Conservation (phyloP, 92 coral and sea anemone species). For the Porites evermanni region DNA sequence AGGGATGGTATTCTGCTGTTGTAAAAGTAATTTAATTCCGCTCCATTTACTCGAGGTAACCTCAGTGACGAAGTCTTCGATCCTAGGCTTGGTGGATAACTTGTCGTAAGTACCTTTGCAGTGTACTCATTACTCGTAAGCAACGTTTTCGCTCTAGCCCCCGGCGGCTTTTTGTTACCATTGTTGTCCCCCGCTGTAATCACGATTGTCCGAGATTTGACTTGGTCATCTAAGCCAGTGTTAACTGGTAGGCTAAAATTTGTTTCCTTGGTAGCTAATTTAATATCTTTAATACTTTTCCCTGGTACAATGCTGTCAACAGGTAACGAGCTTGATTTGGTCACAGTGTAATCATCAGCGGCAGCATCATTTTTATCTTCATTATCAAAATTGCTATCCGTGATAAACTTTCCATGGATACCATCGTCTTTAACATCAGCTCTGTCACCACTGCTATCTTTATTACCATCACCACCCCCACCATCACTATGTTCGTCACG, state of each 20-base stretch:
- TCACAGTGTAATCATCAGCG: too few relatives aligned
- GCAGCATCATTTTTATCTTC: background rate
- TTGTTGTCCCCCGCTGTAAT: background rate
- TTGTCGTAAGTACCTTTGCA: background rate
- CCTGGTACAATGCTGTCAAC: background rate
- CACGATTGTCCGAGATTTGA: background rate
- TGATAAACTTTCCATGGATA: background rate
- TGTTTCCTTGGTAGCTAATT: background rate
- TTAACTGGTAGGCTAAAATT: background rate
- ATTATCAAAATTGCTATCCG: too few relatives aligned
- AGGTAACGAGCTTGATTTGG: too few relatives aligned
- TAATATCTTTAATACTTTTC: background rate
- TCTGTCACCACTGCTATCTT: background rate
- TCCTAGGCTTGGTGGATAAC: background rate
- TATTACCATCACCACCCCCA: background rate
- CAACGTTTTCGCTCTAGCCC: background rate
- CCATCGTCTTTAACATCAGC: background rate
- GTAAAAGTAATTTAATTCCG: background rate
- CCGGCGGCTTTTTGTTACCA: background rate
- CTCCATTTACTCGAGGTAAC: too few relatives aligned
- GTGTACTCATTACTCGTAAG: background rate
- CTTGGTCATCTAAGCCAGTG: background rate
- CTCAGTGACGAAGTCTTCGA: slow-evolving; percentile 5
- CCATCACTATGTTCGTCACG: background rate
- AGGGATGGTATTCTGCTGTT: background rate